Evolutionary conservation across 2,888 invertebrate species (phyloP).

Genomic region (Azorinus chamasolen): DNA sequence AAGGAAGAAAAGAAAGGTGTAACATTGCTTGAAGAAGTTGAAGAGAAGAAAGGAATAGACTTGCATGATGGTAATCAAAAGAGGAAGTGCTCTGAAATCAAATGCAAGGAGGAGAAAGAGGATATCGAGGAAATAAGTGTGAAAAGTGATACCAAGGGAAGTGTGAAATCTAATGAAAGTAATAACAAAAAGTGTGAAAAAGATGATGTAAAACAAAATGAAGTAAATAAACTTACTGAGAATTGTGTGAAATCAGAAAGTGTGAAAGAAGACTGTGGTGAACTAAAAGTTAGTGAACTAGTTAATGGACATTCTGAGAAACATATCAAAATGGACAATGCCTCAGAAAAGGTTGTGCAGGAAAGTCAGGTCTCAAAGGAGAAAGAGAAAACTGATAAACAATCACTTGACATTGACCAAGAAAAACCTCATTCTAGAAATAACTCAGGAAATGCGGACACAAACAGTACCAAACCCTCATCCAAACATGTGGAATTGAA

Average conservation of each 20-base stretch:
- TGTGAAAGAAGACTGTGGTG: slow-evolving; percentile 38
- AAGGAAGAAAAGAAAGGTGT: slow-evolving; percentile 57
- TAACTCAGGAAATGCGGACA: slow-evolving; percentile 33
- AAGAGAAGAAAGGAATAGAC: slow-evolving; percentile 58
- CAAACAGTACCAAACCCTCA: slow-evolving; percentile 11
- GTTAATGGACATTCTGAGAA: slow-evolving; percentile 2
- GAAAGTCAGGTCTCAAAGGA: slow-evolving; percentile 3
- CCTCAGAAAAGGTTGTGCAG: slow-evolving; percentile 21
- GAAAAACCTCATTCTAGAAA: slow-evolving; percentile 28
- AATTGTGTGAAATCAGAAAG: neutral
- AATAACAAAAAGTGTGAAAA: slow-evolving; percentile 6
- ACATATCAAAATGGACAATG: neutral
- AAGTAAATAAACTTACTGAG: slow-evolving; percentile 7
- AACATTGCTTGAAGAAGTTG: slow-evolving; percentile 39
- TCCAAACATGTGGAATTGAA: slow-evolving; percentile 62
- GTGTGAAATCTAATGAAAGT: slow-evolving; percentile 14
- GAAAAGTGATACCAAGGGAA: slow-evolving; percentile 14
- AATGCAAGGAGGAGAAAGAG: slow-evolving; percentile 72
- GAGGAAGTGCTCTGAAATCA: slow-evolving; percentile 44
- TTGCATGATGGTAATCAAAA: slow-evolving; percentile 42
- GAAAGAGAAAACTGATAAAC: neutral
- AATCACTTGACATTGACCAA: slow-evolving; percentile 4
- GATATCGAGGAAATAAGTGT: slow-evolving; percentile 29
- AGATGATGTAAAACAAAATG: slow-evolving; percentile 15
- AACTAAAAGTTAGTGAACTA: slow-evolving; percentile 19